Conservation (phyloP, 2,797 vertebrate species). For the Cossypha niveicapilla region DNA sequence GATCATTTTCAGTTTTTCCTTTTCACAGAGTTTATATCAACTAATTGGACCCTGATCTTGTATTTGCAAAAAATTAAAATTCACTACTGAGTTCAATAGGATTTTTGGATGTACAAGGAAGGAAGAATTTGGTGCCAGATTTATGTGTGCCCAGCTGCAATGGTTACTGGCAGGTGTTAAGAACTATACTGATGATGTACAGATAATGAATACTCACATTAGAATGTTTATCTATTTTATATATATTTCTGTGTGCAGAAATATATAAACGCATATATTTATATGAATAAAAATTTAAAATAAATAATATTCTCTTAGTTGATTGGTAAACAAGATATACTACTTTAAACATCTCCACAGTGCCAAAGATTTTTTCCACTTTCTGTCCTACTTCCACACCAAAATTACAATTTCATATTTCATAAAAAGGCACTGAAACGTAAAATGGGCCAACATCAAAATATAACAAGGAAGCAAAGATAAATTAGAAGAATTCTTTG, state of each 20-base stretch:
- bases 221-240: not conserved
- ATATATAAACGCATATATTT: not conserved
- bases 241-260: not conserved
- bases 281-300: not conserved
- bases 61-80: constrained; percentile 16
- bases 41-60: not conserved
- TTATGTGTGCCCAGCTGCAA: not conserved
- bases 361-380: constrained; percentile 32
- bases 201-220: constrained; percentile 3
- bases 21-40: not conserved
- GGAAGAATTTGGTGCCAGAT: not conserved
- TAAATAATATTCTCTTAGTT: not conserved
- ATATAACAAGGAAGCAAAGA: constrained; percentile 77
- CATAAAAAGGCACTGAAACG: constrained; percentile 71
- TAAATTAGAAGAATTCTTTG: constrained; percentile 80
- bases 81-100: not conserved
- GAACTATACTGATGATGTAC: not conserved
- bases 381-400: constrained; percentile 62
- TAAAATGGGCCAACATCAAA: constrained; percentile 78
- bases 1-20: not conserved
- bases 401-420: constrained; percentile 77
- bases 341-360: constrained; percentile 26
- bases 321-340: constrained; percentile 53
- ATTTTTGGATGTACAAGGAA: constrained; percentile 1
- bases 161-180: constrained; percentile 27